These are phyloP conservation scores for Trichechus manatus DNA, from an alignment of 2,113 vertebrate genomes.

Conservation along the genomic window DNA sequence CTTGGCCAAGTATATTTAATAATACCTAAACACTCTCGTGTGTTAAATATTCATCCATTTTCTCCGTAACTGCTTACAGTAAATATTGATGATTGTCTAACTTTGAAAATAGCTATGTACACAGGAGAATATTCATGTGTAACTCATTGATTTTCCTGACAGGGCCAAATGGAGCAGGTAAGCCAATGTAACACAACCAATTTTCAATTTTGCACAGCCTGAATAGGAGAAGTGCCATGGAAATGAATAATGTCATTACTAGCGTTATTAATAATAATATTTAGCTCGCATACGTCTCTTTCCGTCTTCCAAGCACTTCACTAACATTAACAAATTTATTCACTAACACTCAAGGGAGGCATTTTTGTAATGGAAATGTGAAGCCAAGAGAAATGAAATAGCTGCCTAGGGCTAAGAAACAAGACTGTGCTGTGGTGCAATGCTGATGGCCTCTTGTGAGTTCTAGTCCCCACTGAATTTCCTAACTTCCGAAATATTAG, in stretches of 20 bases:
- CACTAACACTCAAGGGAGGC: constrained; percentile 52
- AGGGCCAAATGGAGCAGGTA: constrained; percentile 78
- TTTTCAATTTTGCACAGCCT: constrained; percentile 75
- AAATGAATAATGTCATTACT: constrained; percentile 78
- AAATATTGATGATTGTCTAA: constrained; percentile 78
- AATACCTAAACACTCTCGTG: constrained; percentile 68
- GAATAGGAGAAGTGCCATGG: constrained; percentile 48
- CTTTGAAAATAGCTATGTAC: constrained; percentile 64
- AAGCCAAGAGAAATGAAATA: background rate
- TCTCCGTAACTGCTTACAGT: constrained; percentile 69
- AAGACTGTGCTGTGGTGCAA: background rate
- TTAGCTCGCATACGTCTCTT: constrained; percentile 65
- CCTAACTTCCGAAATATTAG: background rate
- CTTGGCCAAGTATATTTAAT: constrained; percentile 71
- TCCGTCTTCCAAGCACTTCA: constrained; percentile 72
- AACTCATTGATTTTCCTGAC: constrained; percentile 79
- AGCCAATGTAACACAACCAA: constrained; percentile 75
- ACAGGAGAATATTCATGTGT: constrained; percentile 76
- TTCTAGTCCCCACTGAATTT: background rate
- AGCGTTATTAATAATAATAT: constrained; percentile 80
- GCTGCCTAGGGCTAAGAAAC: background rate
- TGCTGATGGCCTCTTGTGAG: background rate
- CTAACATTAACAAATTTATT: constrained; percentile 75
- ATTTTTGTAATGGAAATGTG: constrained; percentile 45
- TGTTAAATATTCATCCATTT: constrained; percentile 78